Evolutionary conservation across 2,113 vertebrate genomes (phyloP), one percentile per base, ranked within the genome.

Genomic region (Arenaria interpres): DNA sequence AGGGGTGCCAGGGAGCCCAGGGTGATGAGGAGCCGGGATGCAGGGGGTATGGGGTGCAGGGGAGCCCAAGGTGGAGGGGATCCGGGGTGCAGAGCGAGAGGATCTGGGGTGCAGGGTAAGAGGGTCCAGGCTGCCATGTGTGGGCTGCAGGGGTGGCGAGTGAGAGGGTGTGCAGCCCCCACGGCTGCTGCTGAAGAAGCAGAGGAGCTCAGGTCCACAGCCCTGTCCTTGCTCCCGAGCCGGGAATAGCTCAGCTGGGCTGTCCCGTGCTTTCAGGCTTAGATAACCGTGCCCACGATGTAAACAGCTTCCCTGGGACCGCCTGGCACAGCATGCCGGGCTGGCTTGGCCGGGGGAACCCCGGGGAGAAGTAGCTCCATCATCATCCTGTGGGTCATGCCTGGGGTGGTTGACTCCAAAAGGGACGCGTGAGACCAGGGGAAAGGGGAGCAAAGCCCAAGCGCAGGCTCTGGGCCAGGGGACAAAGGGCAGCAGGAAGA

Each of bases 281-380:
- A 56, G 56, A 86, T 80, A 93, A 81, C 63, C 59, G 7, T 85
- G 69, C 85, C 66, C 4, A 12, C 23, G 62, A 43, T 80, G 90
- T 94, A 95, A 90, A 92, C 90, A 90, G 64, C 85, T 46, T 89
- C 71, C 77, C 79, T 64, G 84, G 89, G 53, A 85, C 64, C 2
- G 66, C 85, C 78, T 93, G 94, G 82, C 79, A 83, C 89, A 50
- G 93, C 37, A 4, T 2, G 7, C 43, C 11, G 9, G 51, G 68
- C 73, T 54, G 83, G 50, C 45, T 63, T 11, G 83, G 63, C 80
- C 41, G 1, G 32, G 94, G 51, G 73, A 72, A 5, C 41, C 32
- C 30, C 4, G 5, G 32, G 63, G 68, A 92, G 48, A 0, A 66
- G 71, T 67, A 53, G 57, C 88, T 75, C 39, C 39, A 13, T 72